These are phyloP conservation scores for Scrobipalpa costella DNA, from an alignment of 2,888 invertebrate genomes.

Conservation along the genomic window DNA sequence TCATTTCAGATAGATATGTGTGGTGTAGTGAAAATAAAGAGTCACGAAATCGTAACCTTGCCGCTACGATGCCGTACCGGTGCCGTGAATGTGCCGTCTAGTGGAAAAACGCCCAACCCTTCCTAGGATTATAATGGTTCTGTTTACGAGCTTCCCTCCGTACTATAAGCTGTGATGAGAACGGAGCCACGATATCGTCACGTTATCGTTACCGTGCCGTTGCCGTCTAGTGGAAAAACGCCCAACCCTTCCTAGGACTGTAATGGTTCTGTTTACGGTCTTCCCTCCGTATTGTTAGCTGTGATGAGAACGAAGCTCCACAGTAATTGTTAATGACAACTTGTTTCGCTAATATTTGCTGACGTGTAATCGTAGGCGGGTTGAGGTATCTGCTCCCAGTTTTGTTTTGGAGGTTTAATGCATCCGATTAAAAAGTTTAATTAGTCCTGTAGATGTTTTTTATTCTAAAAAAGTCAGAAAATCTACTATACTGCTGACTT, in stretches of 20 bases:
- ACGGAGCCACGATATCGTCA: constrained; percentile 43
- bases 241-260: constrained; percentile 47
- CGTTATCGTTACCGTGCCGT: no score
- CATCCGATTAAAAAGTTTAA: not conserved
- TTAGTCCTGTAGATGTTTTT: no score
- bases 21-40: no score
- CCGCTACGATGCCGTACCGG: no score
- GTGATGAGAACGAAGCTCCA: constrained; percentile 58
- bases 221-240: no score
- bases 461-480: no score
- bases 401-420: not conserved
- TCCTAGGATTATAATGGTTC: constrained; percentile 62
- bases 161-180: constrained; percentile 49
- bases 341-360: constrained; percentile 46
- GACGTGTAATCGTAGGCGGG: constrained; percentile 24
- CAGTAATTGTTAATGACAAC: constrained; percentile 58
- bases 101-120: no score
- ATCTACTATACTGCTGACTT: no score
- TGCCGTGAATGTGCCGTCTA: no score
- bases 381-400: not conserved
- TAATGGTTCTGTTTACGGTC: constrained; percentile 67
- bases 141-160: constrained; percentile 57
- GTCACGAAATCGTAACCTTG: not conserved
- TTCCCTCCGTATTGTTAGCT: constrained; percentile 55
- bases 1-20: no score